Conservation (phyloP, 92 coral and sea anemone species). For the Bergia sp. region DNA sequence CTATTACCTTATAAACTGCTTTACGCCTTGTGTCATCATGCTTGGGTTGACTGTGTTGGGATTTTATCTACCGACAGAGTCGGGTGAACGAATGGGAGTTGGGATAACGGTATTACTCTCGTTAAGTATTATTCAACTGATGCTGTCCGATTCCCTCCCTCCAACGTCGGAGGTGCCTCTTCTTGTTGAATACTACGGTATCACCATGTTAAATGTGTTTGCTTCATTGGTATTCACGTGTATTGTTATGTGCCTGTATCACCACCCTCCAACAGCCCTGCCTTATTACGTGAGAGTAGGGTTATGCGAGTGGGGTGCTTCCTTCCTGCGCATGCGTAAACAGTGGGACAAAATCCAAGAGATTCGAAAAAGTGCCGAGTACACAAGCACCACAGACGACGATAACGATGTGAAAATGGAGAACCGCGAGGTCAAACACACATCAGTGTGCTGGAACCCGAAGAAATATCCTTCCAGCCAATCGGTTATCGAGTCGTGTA, state of each 20-base stretch:
- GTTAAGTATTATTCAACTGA: conserved; percentile 86
- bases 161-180: conserved; percentile 89
- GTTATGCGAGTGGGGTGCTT: conserved; percentile 78
- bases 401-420: conserved; percentile 13
- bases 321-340: conserved; percentile 61
- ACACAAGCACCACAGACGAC: neutral
- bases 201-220: conserved; percentile 84
- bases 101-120: conserved; percentile 87
- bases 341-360: conserved; percentile 73
- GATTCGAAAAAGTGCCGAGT: conserved; percentile 54
- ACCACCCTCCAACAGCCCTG: conserved; percentile 56
- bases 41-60: conserved; percentile 80
- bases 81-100: conserved; percentile 92
- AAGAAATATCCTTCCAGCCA: conserved; percentile 27
- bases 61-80: conserved; percentile 80
- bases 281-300: conserved; percentile 59
- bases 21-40: conserved; percentile 91
- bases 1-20: conserved; percentile 81
- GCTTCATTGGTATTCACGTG: conserved; percentile 82
- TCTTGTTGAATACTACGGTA: conserved; percentile 82
- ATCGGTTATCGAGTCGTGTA: conserved; percentile 31
- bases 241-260: conserved; percentile 70
- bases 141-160: conserved; percentile 84
- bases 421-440: conserved; percentile 26
- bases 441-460: conserved; percentile 39